These are phyloP conservation scores for Elgaria multicarinata DNA, from an alignment of 2,113 vertebrate species.

Conservation along the genomic window DNA sequence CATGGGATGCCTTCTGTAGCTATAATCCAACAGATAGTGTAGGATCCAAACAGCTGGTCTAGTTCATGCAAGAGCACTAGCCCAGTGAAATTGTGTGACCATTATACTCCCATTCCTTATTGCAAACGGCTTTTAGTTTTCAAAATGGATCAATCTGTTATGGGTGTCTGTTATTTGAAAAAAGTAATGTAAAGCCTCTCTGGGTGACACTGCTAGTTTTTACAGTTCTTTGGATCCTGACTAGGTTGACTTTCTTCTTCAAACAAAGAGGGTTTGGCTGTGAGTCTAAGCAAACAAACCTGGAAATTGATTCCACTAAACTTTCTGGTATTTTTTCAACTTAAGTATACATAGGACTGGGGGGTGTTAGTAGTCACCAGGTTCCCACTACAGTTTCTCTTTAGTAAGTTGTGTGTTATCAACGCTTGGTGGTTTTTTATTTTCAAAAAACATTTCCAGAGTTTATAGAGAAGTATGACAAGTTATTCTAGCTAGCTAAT, in stretches of 20 bases:
- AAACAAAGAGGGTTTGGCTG: background rate
- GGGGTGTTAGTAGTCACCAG: background rate
- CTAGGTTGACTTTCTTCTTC: background rate
- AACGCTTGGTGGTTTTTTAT: background rate
- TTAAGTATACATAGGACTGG: background rate
- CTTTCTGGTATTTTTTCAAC: background rate
- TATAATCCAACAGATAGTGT: background rate
- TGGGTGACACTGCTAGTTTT: background rate
- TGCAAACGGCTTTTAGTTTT: background rate
- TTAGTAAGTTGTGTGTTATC: background rate
- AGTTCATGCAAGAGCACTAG: background rate
- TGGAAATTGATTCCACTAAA: background rate
- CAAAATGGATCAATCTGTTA: background rate
- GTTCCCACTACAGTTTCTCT: background rate
- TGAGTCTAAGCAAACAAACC: background rate
- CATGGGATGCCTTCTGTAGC: background rate
- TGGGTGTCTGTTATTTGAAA: background rate
- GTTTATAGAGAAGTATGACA: background rate
- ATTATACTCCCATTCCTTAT: background rate
- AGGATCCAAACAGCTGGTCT: background rate
- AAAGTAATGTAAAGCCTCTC: background rate
- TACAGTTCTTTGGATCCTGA: background rate
- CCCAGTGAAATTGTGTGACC: background rate
- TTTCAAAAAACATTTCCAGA: background rate
- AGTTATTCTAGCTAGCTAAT: background rate